Evolutionary conservation across 2,113 vertebrate species (phyloP).

Genomic region (Phaetusa simplex): DNA sequence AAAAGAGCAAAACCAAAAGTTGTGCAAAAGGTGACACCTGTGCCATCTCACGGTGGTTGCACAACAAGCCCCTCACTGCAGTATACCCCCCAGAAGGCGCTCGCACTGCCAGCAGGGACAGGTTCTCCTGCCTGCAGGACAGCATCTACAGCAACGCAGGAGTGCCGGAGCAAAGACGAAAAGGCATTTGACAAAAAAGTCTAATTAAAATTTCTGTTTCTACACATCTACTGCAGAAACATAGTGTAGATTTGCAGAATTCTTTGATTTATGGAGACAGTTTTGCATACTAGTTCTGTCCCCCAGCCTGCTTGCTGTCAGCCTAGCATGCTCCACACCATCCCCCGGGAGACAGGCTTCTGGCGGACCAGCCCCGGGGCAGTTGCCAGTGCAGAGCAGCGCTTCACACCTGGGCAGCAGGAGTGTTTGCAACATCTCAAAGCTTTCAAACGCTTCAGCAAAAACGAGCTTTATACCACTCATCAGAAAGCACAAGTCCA

Average conservation of each 20-base stretch:
- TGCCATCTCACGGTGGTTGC: background rate
- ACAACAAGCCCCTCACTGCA: background rate
- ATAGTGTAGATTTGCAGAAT: background rate
- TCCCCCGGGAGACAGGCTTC: background rate
- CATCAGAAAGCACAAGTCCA: background rate
- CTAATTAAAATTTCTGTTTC: background rate
- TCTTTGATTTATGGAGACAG: background rate
- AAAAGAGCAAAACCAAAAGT: background rate
- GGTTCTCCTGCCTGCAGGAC: background rate
- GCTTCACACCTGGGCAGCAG: background rate
- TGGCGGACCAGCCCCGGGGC: background rate
- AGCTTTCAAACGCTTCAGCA: background rate
- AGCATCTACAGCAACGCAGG: background rate
- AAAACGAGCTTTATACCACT: accelerated
- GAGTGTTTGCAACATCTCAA: background rate
- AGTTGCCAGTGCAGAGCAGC: background rate
- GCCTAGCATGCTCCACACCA: background rate
- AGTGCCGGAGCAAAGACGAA: background rate
- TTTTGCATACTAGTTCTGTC: background rate
- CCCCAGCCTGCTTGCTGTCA: background rate
- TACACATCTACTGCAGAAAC: background rate
- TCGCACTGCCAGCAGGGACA: background rate
- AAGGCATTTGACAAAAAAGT: background rate
- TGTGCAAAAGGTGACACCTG: background rate
- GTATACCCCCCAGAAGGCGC: accelerated